Base-by-base conservation (phyloP, 2,113 vertebrate genomes). In the Albula goreensis region DNA sequence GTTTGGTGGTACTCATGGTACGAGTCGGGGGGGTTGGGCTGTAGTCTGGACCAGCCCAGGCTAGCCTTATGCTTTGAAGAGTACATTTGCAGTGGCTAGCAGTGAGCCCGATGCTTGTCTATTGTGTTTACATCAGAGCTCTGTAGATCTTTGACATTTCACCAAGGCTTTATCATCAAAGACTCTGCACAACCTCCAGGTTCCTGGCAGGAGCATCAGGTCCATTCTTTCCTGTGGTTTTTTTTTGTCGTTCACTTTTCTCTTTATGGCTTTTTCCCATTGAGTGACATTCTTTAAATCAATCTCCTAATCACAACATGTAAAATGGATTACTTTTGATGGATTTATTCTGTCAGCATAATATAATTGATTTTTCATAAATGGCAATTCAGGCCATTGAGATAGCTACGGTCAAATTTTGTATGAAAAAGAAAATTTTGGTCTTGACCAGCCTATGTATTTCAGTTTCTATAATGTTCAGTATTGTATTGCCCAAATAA, bases 31-130 rank as follows among this genome's bases (percentile, higher is more conserved):
- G 12, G 19, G 15, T 31, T 8, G 48, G 84, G 89, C 88, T 85
- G 86, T 88, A 79, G 93, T 93, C 92, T 91, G 91, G 93, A 93
- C 91, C 81, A 88, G 88, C 91, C 86, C 88, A 88, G 78, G 89
- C 91, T 90, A 90, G 87, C 91, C 85, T 77, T 60, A 79, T 86
- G 60, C 91, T 94, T 93, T 93, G 91, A 93, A 90, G 92, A 91
- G 85, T 56, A 80, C 2, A 77, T 89, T 85, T 31, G 88, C 52
- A 85, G 88, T 91, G 90, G 87, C 83, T 89, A 88, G 60, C 90
- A 86, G 85, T 86, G 66, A 90, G 89, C 86, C 89, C 82, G 2
- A 86, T 84, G 90, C 92, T 89, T 91, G 89, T 93, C 92, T 89
- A 83, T 52, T 25, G 78, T 41, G 48, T 80, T 57, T 60, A 31